Evolutionary conservation across 2,113 vertebrate genomes (phyloP).

Genomic region (Mionectes macconnelli): DNA sequence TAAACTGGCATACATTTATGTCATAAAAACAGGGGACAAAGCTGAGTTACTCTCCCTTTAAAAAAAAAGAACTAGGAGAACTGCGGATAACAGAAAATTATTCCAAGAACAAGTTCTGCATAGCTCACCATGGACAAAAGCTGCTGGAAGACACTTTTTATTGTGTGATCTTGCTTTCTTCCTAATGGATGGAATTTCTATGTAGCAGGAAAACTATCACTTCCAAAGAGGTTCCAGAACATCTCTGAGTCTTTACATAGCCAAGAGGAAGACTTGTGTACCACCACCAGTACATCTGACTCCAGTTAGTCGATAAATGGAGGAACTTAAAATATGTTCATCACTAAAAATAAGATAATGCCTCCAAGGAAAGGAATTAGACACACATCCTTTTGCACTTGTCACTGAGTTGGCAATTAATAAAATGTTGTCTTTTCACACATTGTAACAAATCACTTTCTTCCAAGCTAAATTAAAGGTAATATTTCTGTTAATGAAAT

Average conservation of each 20-base stretch:
- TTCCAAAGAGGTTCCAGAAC: neutral
- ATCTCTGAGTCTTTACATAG: neutral
- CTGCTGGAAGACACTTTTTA: neutral
- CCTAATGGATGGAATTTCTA: neutral
- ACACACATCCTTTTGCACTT: neutral
- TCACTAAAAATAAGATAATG: neutral
- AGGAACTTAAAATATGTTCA: neutral
- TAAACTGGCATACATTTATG: neutral
- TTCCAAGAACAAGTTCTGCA: neutral
- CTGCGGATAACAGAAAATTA: neutral
- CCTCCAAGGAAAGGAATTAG: neutral
- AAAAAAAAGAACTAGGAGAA: neutral
- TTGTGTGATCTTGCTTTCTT: neutral
- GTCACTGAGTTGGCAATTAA: neutral
- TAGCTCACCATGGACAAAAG: neutral
- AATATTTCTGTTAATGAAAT: slow-evolving; percentile 16
- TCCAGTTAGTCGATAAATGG: neutral
- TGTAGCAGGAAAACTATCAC: neutral
- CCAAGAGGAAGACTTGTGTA: neutral
- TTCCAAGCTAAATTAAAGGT: slow-evolving; percentile 10
- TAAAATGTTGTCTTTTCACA: neutral
- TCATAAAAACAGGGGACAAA: neutral
- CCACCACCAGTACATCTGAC: neutral
- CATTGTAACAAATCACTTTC: slow-evolving; percentile 8
- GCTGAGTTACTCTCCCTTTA: neutral